Percentiles rank a stretch among this genome's conserved stretches.
Conservation (phyloP, 2,888 invertebrate genomes). For the Ferrisia virgata region DNA sequence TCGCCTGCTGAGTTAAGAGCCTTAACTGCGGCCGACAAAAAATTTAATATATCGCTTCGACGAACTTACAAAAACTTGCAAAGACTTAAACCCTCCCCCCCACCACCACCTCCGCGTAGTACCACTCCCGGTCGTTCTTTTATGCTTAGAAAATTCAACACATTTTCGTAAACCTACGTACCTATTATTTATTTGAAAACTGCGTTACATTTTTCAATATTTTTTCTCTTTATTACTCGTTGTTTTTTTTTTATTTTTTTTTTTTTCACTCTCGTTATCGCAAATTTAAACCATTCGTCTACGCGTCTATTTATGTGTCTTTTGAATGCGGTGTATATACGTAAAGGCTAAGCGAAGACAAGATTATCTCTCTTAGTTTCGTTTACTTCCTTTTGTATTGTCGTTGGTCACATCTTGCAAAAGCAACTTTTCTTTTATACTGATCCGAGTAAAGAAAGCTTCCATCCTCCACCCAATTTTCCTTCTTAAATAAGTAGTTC, state of each 20-base stretch:
- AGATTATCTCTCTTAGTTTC: background rate
- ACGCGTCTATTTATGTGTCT: background rate
- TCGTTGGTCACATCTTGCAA: background rate
- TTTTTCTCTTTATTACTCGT: background rate
- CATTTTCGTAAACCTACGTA: no score
- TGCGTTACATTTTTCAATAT: background rate
- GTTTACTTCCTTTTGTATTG: background rate
- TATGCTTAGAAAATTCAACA: no score
- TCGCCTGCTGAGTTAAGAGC: background rate
- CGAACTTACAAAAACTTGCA: background rate
- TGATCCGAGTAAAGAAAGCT: background rate
- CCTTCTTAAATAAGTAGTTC: no score
- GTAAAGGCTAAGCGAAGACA: background rate
- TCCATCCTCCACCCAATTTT: background rate
- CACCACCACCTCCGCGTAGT: background rate
- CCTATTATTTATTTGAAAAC: background rate
- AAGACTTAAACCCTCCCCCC: background rate
- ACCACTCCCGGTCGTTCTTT: background rate
- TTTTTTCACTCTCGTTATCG: background rate
- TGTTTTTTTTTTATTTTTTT: background rate
- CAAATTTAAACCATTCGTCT: background rate
- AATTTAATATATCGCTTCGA: slow-evolving; percentile 5
- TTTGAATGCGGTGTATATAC: no score
- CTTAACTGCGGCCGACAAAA: background rate
- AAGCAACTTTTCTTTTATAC: background rate